These are phyloP conservation scores for Nasonia longicornis DNA, from an alignment of 1,140 invertebrate genomes.

Conservation along the genomic window DNA sequence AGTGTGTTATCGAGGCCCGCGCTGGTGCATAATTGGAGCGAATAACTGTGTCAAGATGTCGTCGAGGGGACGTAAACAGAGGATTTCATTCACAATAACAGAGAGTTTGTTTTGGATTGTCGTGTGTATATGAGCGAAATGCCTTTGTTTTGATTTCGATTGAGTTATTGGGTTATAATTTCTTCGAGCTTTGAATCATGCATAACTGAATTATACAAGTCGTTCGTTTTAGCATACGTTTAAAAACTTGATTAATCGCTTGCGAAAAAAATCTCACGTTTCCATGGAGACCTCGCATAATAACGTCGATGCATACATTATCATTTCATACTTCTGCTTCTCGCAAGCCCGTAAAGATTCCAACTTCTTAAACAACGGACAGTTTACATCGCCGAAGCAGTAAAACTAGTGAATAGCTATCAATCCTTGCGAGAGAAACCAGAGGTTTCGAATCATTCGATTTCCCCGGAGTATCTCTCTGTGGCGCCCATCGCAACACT, in stretches of 20 bases:
- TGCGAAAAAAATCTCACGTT: not conserved
- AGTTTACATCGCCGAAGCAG: too few relatives aligned
- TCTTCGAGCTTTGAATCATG: not conserved
- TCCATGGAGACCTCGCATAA: not conserved
- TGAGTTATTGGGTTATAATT: not conserved
- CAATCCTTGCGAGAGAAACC: too few relatives aligned
- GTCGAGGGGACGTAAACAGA: not conserved
- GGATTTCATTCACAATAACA: not conserved
- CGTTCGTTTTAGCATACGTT: too few relatives aligned
- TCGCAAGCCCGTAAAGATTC: too few relatives aligned
- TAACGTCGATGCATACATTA: not conserved
- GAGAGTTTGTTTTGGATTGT: too few relatives aligned
- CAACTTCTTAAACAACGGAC: too few relatives aligned
- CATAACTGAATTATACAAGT: not conserved
- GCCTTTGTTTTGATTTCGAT: not conserved
- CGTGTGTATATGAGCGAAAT: too few relatives aligned
- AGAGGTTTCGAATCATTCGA: too few relatives aligned
- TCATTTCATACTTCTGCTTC: not conserved
- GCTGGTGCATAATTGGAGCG: constrained; percentile 11
- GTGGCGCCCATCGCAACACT: not conserved
- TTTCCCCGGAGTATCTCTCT: too few relatives aligned
- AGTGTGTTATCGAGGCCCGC: not conserved
- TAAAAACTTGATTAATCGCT: not conserved
- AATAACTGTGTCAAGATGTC: constrained; percentile 27
- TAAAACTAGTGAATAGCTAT: too few relatives aligned